phyloP scores from a whole-genome alignment of 2,113 vertebrate species.

The Chloebia gouldiae region DNA sequence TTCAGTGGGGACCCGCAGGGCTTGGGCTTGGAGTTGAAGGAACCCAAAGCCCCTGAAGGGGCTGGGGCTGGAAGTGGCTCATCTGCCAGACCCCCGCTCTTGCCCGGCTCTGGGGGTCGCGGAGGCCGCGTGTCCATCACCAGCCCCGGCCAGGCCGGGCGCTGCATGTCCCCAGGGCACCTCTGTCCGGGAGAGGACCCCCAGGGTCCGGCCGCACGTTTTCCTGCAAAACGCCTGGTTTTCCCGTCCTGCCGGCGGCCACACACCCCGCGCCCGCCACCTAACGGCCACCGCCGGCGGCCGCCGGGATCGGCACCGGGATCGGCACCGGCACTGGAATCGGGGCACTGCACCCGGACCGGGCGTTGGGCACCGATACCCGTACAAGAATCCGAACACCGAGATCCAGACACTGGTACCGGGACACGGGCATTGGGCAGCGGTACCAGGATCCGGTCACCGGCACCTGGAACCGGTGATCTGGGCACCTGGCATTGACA shows the following conservation, averaged over 20 bases:
- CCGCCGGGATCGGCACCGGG: not conserved
- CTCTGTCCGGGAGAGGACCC: not conserved
- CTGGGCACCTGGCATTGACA: not conserved
- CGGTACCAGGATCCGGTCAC: not conserved
- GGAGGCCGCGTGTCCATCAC: not conserved
- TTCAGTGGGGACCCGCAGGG: accelerated
- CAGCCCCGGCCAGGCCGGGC: too few species aligned
- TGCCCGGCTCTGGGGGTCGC: too few species aligned
- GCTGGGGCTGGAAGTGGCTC: not conserved
- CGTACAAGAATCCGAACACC: too few species aligned
- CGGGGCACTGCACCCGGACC: too few species aligned
- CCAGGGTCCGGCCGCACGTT: not conserved
- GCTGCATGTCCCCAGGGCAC: not conserved
- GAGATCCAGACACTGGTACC: too few species aligned
- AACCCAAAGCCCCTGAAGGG: not conserved
- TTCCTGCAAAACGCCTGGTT: not conserved
- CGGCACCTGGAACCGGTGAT: too few species aligned
- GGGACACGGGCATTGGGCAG: not conserved
- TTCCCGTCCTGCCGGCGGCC: not conserved
- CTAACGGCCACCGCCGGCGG: not conserved
- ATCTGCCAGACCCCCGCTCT: too few species aligned
- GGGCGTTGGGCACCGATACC: too few species aligned
- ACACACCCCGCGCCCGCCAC: slow-evolving; percentile 21
- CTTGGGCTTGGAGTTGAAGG: not conserved
- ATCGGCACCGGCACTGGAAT: not conserved